These are phyloP conservation scores for Scyliorhinus canicula DNA, from an alignment of 2,797 vertebrate species.

Conservation along the genomic window DNA sequence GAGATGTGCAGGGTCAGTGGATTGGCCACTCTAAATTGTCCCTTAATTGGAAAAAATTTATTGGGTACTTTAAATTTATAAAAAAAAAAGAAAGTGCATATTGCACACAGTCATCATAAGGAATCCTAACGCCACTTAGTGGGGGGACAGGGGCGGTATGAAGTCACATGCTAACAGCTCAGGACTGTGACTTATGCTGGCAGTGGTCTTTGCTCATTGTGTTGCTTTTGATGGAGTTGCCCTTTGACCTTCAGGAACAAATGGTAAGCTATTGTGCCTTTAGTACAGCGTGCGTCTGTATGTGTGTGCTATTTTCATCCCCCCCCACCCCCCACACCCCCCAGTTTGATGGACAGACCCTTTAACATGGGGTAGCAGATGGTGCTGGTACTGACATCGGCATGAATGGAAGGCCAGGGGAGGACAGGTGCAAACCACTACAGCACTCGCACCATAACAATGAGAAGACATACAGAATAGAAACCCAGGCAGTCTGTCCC, in stretches of 20 bases:
- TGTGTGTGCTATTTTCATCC: too few relatives aligned
- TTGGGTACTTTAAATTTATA: too few relatives aligned
- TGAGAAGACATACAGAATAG: conserved; percentile 33
- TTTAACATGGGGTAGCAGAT: conserved; percentile 21
- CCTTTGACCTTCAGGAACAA: not conserved
- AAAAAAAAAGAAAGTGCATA: too few relatives aligned
- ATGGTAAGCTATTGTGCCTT: conserved; percentile 7
- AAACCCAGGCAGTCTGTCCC: conserved; percentile 34
- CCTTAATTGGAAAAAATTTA: too few relatives aligned
- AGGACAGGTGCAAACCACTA: conserved; percentile 14
- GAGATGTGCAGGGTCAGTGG: too few relatives aligned
- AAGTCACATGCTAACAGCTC: too few relatives aligned
- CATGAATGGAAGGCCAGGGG: conserved; percentile 18
- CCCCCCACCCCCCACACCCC: not conserved
- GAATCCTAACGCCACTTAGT: not conserved
- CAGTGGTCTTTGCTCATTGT: not conserved
- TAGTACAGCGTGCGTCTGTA: not conserved
- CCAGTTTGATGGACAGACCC: conserved; percentile 5
- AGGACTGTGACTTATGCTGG: not conserved
- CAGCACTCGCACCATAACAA: not conserved
- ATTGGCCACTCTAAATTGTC: too few relatives aligned
- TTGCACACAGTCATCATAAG: too few relatives aligned
- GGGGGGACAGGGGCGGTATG: not conserved
- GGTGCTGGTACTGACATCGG: not conserved
- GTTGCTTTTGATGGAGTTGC: not conserved